Evolutionary conservation across 2,113 vertebrate species (phyloP), one percentile per base, ranked within the genome.

Genomic region (Mustela lutreola): DNA sequence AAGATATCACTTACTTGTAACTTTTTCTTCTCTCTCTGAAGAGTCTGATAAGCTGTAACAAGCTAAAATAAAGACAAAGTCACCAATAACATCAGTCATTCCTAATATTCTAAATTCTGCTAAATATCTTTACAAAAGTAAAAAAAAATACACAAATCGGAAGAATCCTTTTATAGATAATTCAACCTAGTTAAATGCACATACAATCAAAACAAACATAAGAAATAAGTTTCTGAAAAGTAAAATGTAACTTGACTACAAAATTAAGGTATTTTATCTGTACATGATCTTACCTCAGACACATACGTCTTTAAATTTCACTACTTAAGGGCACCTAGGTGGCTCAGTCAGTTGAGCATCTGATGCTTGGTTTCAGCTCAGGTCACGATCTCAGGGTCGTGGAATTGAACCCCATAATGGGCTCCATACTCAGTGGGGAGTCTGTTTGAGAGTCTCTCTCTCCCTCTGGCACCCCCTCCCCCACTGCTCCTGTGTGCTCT

Each of bases 1-100:
- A 92, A 87, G 14, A 93, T 15, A 98, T 22, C 16, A 98, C 96
- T 98, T 98, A 99, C 99, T 99, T 99, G 99, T 1, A 99, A 98
- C 97, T 99, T 99, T 89, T 99, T 99, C 98, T 99, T 99, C 97
- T 99, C 99, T 98, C 99, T 99, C 89, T 99, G 99, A 58, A 99
- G 98, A 79, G 98, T 99, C 96, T 99, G 99, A 97, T 99, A 99
- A 14, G 99, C 99, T 94, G 99, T 99, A 87, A 99, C 99, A 56
- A 99, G 98, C 99, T 99, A 97, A 93, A 98, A 99, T 14, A 98
- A 97, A 98, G 56, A 0, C 0, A 71, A 65, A 95, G n/a, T 81
- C 85, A 94, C 9, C 36, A 85, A 83, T 84, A 96, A 48, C 4
- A 89, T 96, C 33, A 96, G 80, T 93, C 33, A 94, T 75, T 96